These are phyloP conservation scores for Centropyge bicolor DNA, from an alignment of 2,797 vertebrate genomes.

Conservation along the genomic window DNA sequence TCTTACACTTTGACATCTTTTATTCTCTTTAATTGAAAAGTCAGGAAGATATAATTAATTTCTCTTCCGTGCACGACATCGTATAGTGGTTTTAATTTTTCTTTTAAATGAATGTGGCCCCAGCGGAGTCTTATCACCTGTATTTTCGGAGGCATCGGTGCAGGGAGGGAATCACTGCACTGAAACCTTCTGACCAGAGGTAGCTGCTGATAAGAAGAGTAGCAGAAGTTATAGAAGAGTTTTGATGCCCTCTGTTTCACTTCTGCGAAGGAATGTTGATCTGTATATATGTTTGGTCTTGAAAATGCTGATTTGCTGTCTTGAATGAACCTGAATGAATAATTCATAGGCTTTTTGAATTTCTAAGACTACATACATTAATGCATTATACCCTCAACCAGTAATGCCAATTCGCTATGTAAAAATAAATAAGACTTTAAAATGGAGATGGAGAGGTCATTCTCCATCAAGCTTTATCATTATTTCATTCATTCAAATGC, in stretches of 20 bases:
- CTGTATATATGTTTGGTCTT: background rate
- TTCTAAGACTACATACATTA: background rate
- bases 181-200: background rate
- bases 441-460: background rate
- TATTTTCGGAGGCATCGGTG: conserved; percentile 32
- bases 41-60: conserved; percentile 31
- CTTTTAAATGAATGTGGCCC: conserved; percentile 36
- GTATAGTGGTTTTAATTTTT: conserved; percentile 35
- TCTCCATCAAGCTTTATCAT: conserved; percentile 5
- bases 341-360: conserved; percentile 26
- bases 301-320: conserved; percentile 19
- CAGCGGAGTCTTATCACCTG: conserved; percentile 29
- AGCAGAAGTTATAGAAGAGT: conserved; percentile 1
- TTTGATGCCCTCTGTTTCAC: conserved; percentile 14
- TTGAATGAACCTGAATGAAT: conserved; percentile 38
- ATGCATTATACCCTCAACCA: background rate
- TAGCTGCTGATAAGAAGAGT: conserved; percentile 22
- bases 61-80: conserved; percentile 26
- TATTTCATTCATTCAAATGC: conserved; percentile 2
- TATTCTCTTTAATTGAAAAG: conserved; percentile 12
- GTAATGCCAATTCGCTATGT: conserved; percentile 2
- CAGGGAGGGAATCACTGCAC: conserved; percentile 14
- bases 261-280: conserved; percentile 14
- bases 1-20: background rate
- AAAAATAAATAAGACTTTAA: conserved; percentile 14